A percentile compares a stretch with the other conserved stretches of the same genome.
These are phyloP conservation scores for Formica selysi DNA, from an alignment of 1,140 invertebrate genomes.

Conservation along the genomic window DNA sequence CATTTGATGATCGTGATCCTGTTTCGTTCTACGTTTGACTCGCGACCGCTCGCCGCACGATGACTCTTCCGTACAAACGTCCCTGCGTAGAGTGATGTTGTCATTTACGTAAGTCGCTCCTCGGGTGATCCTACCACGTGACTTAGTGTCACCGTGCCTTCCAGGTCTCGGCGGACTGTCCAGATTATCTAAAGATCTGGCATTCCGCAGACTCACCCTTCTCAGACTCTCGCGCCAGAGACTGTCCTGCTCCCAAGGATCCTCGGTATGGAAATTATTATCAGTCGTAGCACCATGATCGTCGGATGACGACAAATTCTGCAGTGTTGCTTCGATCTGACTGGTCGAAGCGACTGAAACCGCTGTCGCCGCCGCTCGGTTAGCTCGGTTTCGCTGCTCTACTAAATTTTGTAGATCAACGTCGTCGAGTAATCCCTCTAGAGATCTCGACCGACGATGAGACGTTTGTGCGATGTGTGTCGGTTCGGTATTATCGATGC, in stretches of 20 bases:
- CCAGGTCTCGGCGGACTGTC: constrained; percentile 84
- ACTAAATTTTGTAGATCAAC: constrained; percentile 83
- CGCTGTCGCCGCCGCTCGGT: constrained; percentile 53
- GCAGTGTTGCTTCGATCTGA: background rate
- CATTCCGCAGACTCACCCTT: constrained; percentile 92
- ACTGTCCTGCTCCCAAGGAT: constrained; percentile 94
- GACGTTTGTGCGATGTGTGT: constrained; percentile 68
- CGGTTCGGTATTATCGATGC: constrained; percentile 17
- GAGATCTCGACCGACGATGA: constrained; percentile 87
- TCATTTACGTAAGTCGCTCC: constrained; percentile 92
- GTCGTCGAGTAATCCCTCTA: constrained; percentile 89
- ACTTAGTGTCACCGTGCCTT: constrained; percentile 62
- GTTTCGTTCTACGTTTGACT: constrained; percentile 71
- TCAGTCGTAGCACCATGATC: background rate
- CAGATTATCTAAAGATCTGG: constrained; percentile 92
- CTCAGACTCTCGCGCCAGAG: constrained; percentile 93
- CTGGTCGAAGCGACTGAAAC: constrained; percentile 3
- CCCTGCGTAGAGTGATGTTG: constrained; percentile 83
- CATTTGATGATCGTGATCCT: constrained; percentile 66
- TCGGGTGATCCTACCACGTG: constrained; percentile 86
- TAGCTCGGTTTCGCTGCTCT: constrained; percentile 76
- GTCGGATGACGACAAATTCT: background rate
- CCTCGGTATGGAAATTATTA: constrained; percentile 86
- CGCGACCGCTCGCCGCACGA: constrained; percentile 64
- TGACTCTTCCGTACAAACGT: constrained; percentile 45